These are phyloP conservation scores for Perccottus glenii DNA, from an alignment of 2,113 vertebrate species.

Conservation along the genomic window DNA sequence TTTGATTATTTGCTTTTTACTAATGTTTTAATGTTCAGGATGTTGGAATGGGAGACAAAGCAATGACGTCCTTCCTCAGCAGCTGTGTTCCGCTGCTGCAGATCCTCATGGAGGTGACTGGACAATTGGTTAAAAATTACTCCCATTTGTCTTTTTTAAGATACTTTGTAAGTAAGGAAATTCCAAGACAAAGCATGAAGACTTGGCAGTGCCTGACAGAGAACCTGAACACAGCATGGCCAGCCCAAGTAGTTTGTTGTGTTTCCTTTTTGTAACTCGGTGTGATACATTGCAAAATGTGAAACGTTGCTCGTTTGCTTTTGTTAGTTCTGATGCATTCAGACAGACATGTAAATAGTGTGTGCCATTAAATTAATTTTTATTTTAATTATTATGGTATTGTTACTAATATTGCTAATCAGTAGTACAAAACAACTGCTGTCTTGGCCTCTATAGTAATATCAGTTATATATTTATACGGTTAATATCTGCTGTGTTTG, in stretches of 20 bases:
- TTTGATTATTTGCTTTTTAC: neutral
- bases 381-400: neutral
- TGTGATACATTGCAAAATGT: too few relatives aligned
- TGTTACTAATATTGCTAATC: neutral
- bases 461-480: neutral
- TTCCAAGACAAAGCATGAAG: constrained; percentile 48
- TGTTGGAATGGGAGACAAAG: constrained; percentile 91
- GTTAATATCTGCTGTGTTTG: neutral
- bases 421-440: neutral
- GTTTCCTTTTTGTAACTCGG: too few relatives aligned
- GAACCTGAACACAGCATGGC: constrained; percentile 27
- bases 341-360: too few relatives aligned
- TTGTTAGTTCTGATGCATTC: neutral
- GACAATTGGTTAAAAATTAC: constrained; percentile 61
- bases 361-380: neutral
- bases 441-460: neutral
- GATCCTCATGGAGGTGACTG: constrained; percentile 92
- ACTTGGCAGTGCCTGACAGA: constrained; percentile 12
- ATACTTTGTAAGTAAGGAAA: constrained; percentile 58
- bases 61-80: constrained; percentile 89
- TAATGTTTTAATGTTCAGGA: constrained; percentile 78
- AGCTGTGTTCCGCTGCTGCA: constrained; percentile 92
- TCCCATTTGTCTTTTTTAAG: constrained; percentile 66
- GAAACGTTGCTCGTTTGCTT: neutral
- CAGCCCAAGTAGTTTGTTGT: neutral